A percentile compares a stretch with the other conserved stretches of the same genome.
These are phyloP conservation scores for roundworm (Caenorhabditis elegans) DNA, from an alignment of 1,140 invertebrate genomes.

Conservation along the genomic window WBcel235 BX284604.4:14617501-14618000, in stretches of 20 bases:
- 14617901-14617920: no score
- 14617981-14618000: no score
- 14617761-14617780: no score
- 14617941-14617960: no score
- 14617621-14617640: neutral
- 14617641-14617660: neutral
- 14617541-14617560: neutral
- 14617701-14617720: neutral
- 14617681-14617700: no score
- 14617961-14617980: no score
- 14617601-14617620: neutral
- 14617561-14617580: neutral
- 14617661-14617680: no score
- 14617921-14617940: no score
- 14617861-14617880: neutral
- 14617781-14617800: conserved; percentile 5
- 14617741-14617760: no score
- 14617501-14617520: neutral
- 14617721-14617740: no score
- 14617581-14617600: neutral
- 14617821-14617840: neutral
- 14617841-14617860: neutral
- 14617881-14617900: no score
- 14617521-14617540: neutral
- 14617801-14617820: neutral